Base-by-base conservation (phyloP, 2,888 invertebrate genomes). In the Drosophila formosana region DNA sequence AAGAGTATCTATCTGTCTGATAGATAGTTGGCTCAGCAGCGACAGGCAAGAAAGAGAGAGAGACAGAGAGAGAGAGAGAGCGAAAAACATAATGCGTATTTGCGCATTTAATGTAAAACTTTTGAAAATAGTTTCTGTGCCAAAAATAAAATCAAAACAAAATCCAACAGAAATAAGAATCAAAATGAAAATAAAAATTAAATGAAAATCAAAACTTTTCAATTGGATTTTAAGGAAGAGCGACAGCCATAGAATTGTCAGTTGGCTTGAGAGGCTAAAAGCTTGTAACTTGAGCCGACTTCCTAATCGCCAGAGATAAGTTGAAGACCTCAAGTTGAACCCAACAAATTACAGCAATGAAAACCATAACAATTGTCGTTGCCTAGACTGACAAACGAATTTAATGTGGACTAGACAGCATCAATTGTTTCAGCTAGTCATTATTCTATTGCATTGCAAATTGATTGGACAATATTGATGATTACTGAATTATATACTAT, bases 21-120 rank as follows among this genome's bases (percentile, higher is more conserved):
- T 62, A 69, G 75, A 72, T 60, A 63, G 61, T 58, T 60, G 56
- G 57, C 65, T 39, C 62, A 39, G 41, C 25, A 46, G 65, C 25
- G 32, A 64, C 34, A 39, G 34, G 7, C 25, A 37, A 37, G 37
- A 37, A n/a, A 8, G 13, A 3, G 52, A 13, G 30, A 52, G 37
- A 34, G 46, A 18, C 26, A 58, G 11, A 32, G 30, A 18, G 25
- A 32, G 9, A 34, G 9, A 9, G 5, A 8, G 11, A 26, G 46
- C 26, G 13, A 7, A 41, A 39, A 37, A 66, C 66, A 62, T 75
- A 71, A 78, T 75, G 80, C 87, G 83, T 82, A 82, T 88, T 86
- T 83, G 89, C 83, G 89, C 89, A 85, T 85, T 85, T 79, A 87
- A 85, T 81, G 84, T 75, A 74, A 84, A 85, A 85, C 82, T 89